phyloP scores from a whole-genome alignment of 2,888 invertebrate genomes.

The Aricia artaxerxes region DNA sequence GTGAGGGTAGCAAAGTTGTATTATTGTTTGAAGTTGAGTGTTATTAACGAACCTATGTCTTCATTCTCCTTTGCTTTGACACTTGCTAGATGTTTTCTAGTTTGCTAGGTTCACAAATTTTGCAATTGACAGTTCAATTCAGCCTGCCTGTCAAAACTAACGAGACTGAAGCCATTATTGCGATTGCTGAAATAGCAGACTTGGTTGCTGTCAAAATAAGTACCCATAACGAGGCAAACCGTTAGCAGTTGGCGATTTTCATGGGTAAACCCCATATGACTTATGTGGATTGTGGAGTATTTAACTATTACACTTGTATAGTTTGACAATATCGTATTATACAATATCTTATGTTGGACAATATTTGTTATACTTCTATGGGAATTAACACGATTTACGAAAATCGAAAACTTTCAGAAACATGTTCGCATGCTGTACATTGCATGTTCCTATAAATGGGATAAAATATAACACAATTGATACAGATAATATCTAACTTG shows the following conservation, averaged over 20 bases:
- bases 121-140: conserved; percentile 3
- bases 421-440: not conserved
- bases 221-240: not conserved
- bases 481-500: not conserved
- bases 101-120: not conserved
- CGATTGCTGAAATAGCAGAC: not conserved
- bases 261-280: no score
- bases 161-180: not conserved
- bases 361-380: no score
- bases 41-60: not conserved
- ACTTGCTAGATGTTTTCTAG: not conserved
- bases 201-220: not conserved
- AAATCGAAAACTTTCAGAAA: not conserved
- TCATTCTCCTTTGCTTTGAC: conserved; percentile 5
- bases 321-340: no score
- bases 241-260: not conserved
- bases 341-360: no score
- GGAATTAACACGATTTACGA: not conserved
- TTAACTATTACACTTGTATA: no score
- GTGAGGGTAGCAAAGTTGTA: not conserved
- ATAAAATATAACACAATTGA: conserved; percentile 2
- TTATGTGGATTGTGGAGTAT: no score
- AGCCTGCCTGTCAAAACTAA: not conserved
- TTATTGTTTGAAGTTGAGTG: not conserved
- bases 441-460: not conserved